Evolutionary conservation across 2,888 invertebrate genomes (phyloP), one percentile per base, ranked within the genome.

Genomic region (Ophion slaviceki): DNA sequence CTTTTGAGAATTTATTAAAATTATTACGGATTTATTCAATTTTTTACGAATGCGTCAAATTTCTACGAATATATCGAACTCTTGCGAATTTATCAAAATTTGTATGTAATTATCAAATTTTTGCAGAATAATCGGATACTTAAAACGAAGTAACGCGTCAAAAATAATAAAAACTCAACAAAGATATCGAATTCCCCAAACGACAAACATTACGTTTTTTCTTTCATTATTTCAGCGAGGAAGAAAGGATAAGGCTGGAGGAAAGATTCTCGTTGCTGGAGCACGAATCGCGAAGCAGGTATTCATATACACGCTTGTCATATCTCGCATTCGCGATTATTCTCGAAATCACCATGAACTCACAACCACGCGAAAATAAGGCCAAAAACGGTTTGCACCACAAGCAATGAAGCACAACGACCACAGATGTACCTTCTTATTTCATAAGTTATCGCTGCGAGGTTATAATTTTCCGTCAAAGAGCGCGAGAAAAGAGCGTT

Each of bases 231-330:
- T 84, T 61, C 82, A 94, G 93, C 77, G 93, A 94, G 79, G 93
- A 93, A 70, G 93, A 93, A 57, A 92, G 93, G 77, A 92, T 93
- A 86, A 90, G 90, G 76, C 85, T 93, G 85, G 93, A 93, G 75
- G 92, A 92, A 70, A 89, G 92, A 70, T 94, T 93, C 80, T 91
- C 92, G 64, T 76, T 91, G 64, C 83, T 93, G 28, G 88, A 90
- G 10, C 91, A 92, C 86, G 93, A 93, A 59, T 92, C 92, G 64
- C 90, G 89, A 81, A 90, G 89, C 64, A 93, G 93, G 93, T 93
- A 61, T 8, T 14, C 11, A 17, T 24, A 36, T 14, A 36, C 7
- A 78, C 68, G 14, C n/a, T 2, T 14, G 24, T 53, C 20, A 67
- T 40, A 36, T 53, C 53, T 53, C 53, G 53, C 11, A 53, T 14